Evolutionary conservation across 2,888 invertebrate genomes (phyloP).

Genomic region (Dasysyrphus tricinctus): DNA sequence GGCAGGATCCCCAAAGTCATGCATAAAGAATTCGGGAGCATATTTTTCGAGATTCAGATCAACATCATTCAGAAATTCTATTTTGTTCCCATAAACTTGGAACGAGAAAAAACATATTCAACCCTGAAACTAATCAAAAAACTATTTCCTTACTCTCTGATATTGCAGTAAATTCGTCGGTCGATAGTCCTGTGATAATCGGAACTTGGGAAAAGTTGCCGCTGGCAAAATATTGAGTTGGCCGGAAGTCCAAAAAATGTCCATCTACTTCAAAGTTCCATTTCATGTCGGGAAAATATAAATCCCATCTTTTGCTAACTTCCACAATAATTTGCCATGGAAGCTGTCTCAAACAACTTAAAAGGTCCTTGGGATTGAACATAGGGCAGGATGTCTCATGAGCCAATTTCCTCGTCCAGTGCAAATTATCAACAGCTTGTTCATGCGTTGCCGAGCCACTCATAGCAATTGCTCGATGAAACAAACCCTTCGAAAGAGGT

Average conservation of each 20-base stretch:
- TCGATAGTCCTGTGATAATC: conserved; percentile 86
- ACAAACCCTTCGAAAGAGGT: conserved; percentile 87
- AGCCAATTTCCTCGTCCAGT: conserved; percentile 86
- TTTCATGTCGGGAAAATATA: conserved; percentile 78
- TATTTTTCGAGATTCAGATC: conserved; percentile 78
- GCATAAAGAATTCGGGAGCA: conserved; percentile 82
- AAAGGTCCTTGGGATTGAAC: conserved; percentile 84
- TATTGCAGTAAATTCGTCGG: conserved; percentile 83
- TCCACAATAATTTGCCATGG: conserved; percentile 78
- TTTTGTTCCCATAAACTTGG: conserved; percentile 76
- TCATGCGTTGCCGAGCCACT: conserved; percentile 86
- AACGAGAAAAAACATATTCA: not conserved
- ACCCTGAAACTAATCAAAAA: not conserved
- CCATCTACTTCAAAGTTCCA: conserved; percentile 86
- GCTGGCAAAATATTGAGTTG: conserved; percentile 84
- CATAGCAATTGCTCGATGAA: conserved; percentile 88
- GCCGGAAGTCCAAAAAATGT: conserved; percentile 86
- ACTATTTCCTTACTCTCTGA: not conserved
- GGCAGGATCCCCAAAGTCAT: conserved; percentile 79
- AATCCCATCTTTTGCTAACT: conserved; percentile 77
- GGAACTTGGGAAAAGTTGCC: conserved; percentile 86
- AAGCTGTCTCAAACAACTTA: conserved; percentile 84
- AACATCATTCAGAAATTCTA: conserved; percentile 78
- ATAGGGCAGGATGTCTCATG: conserved; percentile 85
- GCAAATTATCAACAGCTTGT: conserved; percentile 83